Conservation (phyloP, 2,888 invertebrate genomes). For the Sepiola atlantica region DNA sequence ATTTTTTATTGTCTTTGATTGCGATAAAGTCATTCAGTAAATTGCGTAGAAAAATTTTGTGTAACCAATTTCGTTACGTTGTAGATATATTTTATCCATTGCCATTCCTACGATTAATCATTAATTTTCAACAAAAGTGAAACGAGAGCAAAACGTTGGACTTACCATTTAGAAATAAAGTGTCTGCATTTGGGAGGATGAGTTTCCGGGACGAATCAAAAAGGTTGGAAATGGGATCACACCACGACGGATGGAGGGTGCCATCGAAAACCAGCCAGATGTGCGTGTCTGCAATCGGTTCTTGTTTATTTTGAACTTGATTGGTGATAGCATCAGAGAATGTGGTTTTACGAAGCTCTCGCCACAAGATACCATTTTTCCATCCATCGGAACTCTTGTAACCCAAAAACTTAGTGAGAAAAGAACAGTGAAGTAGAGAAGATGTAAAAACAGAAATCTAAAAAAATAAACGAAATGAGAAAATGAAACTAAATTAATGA, state of each 20-base stretch:
- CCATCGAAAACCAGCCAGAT: slow-evolving; percentile 73
- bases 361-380: slow-evolving; percentile 65
- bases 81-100: too few species aligned
- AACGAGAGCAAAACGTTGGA: not conserved
- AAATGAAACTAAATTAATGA: too few species aligned
- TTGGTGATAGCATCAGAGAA: slow-evolving; percentile 58
- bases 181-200: slow-evolving; percentile 67
- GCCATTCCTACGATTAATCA: too few species aligned
- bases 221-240: slow-evolving; percentile 69
- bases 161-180: slow-evolving; percentile 61
- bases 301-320: slow-evolving; percentile 60
- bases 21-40: too few species aligned
- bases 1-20: too few species aligned
- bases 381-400: slow-evolving; percentile 56
- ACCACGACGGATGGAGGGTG: slow-evolving; percentile 68
- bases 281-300: slow-evolving; percentile 64
- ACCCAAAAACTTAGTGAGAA: slow-evolving; percentile 44
- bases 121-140: too few species aligned
- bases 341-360: slow-evolving; percentile 22
- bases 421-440: not conserved
- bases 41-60: too few species aligned
- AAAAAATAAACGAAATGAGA: too few species aligned
- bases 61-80: too few species aligned
- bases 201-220: slow-evolving; percentile 65
- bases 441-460: too few species aligned